Conservation (phyloP, 1,140 invertebrate species). For the Listronotus oregonensis region DNA sequence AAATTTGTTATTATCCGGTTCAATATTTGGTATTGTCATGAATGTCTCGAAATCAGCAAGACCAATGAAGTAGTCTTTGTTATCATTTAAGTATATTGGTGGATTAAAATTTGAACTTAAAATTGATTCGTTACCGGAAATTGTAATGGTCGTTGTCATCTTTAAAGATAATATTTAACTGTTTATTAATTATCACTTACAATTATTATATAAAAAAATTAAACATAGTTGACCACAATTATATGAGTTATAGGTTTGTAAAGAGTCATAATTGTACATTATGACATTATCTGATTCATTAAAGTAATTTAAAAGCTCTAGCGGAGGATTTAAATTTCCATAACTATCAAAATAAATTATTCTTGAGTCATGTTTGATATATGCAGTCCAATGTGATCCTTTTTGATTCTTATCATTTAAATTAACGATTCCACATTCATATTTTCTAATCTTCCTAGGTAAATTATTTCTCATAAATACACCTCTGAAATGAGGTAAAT, state of each 20-base stretch:
- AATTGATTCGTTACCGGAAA: constrained; percentile 5
- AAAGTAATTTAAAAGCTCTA: constrained; percentile 45
- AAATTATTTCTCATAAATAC: constrained; percentile 51
- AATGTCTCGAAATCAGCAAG: constrained; percentile 32
- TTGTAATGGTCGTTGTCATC: constrained; percentile 6
- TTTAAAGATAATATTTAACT: not conserved
- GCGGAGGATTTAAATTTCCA: constrained; percentile 49
- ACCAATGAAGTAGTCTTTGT: constrained; percentile 24
- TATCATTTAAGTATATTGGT: constrained; percentile 20
- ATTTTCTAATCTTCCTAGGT: constrained; percentile 36
- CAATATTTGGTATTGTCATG: constrained; percentile 17
- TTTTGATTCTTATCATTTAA: constrained; percentile 44
- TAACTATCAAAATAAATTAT: constrained; percentile 47
- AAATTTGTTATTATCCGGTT: constrained; percentile 12
- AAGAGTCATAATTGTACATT: constrained; percentile 27
- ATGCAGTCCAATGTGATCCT: constrained; percentile 54
- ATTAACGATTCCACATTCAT: constrained; percentile 52
- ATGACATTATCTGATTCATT: constrained; percentile 11
- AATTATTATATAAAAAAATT: constrained; percentile 12
- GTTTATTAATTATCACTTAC: not conserved
- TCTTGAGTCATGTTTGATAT: constrained; percentile 44
- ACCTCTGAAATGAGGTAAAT: constrained; percentile 46
- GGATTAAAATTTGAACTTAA: constrained; percentile 12
- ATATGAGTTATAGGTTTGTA: constrained; percentile 30
- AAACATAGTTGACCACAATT: constrained; percentile 36